Conservation (phyloP, 37 sponge, comb jelly and placozoan genomes). For the Cliona cf. orientalis region DNA sequence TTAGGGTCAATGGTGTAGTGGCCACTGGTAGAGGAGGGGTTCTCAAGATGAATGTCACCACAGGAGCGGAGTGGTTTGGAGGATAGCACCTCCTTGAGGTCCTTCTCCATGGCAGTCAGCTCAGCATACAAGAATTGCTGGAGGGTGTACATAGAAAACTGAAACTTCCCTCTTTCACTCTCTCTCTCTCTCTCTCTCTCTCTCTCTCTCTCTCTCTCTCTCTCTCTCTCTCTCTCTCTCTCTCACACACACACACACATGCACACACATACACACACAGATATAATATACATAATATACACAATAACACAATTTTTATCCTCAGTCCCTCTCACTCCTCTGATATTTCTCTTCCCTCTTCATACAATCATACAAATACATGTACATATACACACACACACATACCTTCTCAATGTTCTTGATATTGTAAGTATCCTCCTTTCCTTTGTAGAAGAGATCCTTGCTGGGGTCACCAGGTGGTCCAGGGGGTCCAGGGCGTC, state of each 20-base stretch:
- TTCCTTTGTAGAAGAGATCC: slow-evolving; percentile 54
- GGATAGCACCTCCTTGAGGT: slow-evolving; percentile 13
- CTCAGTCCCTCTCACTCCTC: too few relatives aligned
- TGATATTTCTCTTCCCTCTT: too few relatives aligned
- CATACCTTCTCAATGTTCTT: slow-evolving; percentile 46
- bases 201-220: too few relatives aligned
- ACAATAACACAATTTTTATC: too few relatives aligned
- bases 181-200: too few relatives aligned
- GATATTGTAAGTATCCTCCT: slow-evolving; percentile 45
- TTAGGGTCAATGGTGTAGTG: slow-evolving; percentile 68
- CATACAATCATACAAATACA: too few relatives aligned
- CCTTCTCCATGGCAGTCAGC: slow-evolving; percentile 48
- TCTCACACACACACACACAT: too few relatives aligned
- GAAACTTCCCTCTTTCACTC: too few relatives aligned
- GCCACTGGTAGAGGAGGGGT: slow-evolving; percentile 45
- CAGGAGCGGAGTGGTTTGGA: slow-evolving; percentile 43
- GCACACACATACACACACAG: not conserved
- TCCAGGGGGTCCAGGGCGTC: slow-evolving; percentile 60
- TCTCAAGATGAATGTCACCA: slow-evolving; percentile 51
- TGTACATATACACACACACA: too few relatives aligned
- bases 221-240: too few relatives aligned
- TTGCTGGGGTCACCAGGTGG: slow-evolving; percentile 60
- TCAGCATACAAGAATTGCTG: slow-evolving; percentile 75
- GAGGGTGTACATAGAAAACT: too few relatives aligned
- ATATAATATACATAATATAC: too few relatives aligned